phyloP scores from a whole-genome alignment of 2,888 invertebrate genomes.

The Pyrocoelia pectoralis region DNA sequence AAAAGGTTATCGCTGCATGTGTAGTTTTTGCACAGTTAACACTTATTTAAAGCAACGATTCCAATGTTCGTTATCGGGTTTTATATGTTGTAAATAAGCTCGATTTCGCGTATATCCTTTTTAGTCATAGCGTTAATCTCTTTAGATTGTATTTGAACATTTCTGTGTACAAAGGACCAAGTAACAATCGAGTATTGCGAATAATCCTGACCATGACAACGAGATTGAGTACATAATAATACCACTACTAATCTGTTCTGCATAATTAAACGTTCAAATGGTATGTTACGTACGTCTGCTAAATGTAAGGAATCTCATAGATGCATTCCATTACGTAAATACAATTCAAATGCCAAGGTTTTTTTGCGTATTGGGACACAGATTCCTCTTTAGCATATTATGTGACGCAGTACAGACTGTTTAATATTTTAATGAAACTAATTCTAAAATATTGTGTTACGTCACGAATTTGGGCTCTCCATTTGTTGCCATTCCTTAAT shows the following conservation, averaged over 20 bases:
- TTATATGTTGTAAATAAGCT: conserved; percentile 11
- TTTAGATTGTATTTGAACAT: conserved; percentile 22
- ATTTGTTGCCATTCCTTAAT: too few species aligned
- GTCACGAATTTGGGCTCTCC: too few species aligned
- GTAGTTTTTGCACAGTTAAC: conserved; percentile 24
- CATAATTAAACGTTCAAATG: conserved; percentile 32
- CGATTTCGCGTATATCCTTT: conserved; percentile 14
- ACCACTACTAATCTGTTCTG: conserved; percentile 30
- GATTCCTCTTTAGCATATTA: too few species aligned
- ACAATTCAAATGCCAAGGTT: too few species aligned
- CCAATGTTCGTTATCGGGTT: conserved; percentile 23
- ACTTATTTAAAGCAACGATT: conserved; percentile 19
- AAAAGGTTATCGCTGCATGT: conserved; percentile 21
- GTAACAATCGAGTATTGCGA: conserved; percentile 30
- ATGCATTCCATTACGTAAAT: conserved; percentile 13
- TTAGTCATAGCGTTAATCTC: conserved; percentile 15
- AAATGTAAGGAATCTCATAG: conserved; percentile 21
- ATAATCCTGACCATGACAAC: conserved; percentile 31
- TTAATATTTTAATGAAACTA: too few species aligned
- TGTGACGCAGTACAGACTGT: too few species aligned
- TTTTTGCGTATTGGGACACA: too few species aligned
- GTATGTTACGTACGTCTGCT: conserved; percentile 17
- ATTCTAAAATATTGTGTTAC: too few species aligned
- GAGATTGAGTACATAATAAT: conserved; percentile 29
- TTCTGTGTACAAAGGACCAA: conserved; percentile 17